A percentile compares a stretch with the other conserved stretches of the same genome.
These are phyloP conservation scores for Benitochromis conjunctus DNA, from an alignment of 2,113 vertebrate genomes.

Conservation along the genomic window DNA sequence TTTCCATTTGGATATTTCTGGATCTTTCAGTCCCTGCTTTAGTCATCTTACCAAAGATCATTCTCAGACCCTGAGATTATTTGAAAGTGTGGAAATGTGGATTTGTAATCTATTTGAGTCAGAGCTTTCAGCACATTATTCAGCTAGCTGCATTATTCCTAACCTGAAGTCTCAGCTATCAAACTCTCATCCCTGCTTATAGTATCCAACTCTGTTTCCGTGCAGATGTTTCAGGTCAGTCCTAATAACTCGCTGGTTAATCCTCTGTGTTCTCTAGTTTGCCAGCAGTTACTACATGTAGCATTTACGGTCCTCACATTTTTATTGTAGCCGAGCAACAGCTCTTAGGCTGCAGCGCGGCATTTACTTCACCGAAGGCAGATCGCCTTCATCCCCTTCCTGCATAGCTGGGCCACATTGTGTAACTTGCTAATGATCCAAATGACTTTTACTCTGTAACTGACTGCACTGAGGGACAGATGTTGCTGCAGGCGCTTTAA, in stretches of 20 bases:
- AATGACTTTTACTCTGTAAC: slow-evolving; percentile 20
- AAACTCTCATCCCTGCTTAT: neutral
- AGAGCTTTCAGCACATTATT: neutral
- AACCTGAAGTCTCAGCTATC: neutral
- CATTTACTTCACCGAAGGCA: neutral
- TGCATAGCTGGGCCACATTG: neutral
- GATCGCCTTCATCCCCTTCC: neutral
- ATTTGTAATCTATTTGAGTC: neutral
- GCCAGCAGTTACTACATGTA: neutral
- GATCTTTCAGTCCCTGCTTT: neutral
- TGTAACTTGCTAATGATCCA: slow-evolving; percentile 36
- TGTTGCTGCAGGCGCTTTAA: slow-evolving; percentile 47
- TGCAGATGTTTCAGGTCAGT: slow-evolving; percentile 1
- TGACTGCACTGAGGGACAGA: slow-evolving; percentile 43
- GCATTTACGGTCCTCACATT: neutral
- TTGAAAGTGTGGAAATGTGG: neutral
- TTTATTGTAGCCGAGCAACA: neutral
- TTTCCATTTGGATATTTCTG: neutral
- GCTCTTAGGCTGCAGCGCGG: neutral
- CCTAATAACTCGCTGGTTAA: neutral
- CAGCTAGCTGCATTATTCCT: neutral
- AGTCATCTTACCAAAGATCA: neutral
- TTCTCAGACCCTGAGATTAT: neutral
- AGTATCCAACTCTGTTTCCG: neutral
- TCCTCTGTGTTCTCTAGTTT: neutral